These are phyloP conservation scores for Apostichopus leukothele DNA, from an alignment of 53 echinoderm and acorn worm genomes.

Conservation along the genomic window DNA sequence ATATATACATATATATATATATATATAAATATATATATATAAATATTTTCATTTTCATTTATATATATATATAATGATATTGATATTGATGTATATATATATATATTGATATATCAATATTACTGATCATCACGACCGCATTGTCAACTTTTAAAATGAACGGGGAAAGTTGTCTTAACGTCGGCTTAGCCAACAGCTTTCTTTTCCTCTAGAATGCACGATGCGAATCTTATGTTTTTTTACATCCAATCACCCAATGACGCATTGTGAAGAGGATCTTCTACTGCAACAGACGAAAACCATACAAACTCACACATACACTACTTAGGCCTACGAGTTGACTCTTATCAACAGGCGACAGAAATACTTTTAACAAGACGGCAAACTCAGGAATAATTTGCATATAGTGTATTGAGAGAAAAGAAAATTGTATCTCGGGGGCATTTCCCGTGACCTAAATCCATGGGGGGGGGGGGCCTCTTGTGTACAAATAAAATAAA, in stretches of 20 bases:
- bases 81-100: no score
- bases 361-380: not conserved
- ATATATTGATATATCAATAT: no score
- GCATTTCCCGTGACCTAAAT: slow-evolving; percentile 10
- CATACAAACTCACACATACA: no score
- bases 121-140: no score
- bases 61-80: no score
- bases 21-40: no score
- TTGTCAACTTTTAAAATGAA: no score
- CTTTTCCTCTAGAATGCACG: not conserved
- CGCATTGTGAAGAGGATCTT: not conserved
- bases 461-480: not conserved
- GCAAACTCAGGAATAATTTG: slow-evolving; percentile 13
- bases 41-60: no score
- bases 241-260: not conserved
- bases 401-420: not conserved
- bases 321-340: not conserved
- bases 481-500: not conserved
- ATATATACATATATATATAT: no score
- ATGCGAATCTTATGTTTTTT: not conserved
- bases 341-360: not conserved
- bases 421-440: slow-evolving; percentile 26
- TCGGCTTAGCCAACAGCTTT: not conserved
- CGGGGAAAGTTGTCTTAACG: not conserved
- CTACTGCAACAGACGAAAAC: no score